Percentiles rank a stretch among this genome's conserved stretches.
Conservation (phyloP, 2,888 invertebrate species). For the Rotaria macrura region DNA sequence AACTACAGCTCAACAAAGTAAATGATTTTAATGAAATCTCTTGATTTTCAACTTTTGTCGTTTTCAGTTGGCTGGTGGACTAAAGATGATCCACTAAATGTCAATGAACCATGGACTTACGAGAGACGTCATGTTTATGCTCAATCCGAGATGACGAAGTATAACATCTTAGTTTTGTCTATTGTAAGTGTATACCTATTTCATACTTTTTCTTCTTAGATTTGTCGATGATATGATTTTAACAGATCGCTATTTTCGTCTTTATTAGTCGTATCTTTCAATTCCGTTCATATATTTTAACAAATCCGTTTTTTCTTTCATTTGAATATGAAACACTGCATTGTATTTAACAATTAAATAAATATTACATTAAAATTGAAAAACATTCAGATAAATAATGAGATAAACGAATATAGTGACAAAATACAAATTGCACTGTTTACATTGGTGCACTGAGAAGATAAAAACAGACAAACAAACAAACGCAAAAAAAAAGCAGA, state of each 20-base stretch:
- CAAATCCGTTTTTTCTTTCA: background rate
- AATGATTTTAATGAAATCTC: background rate
- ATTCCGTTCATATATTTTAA: too few species aligned
- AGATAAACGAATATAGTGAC: background rate
- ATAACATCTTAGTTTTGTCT: background rate
- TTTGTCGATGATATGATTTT: conserved; percentile 44
- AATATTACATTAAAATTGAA: background rate
- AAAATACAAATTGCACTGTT: background rate
- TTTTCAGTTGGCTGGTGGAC: conserved; percentile 41
- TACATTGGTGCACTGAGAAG: background rate
- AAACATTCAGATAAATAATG: background rate
- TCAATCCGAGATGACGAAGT: conserved; percentile 49
- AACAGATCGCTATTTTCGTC: conserved; percentile 42
- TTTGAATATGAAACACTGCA: background rate
- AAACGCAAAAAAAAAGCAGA: background rate
- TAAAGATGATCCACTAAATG: conserved; percentile 41
- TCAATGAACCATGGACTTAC: conserved; percentile 44
- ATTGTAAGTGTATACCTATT: too few species aligned
- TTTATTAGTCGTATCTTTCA: conserved; percentile 37
- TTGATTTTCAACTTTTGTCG: background rate
- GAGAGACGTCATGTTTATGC: conserved; percentile 42
- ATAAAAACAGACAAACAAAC: background rate
- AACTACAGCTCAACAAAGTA: conserved; percentile 23
- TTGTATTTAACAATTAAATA: background rate
- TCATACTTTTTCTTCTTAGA: conserved; percentile 37